phyloP scores from a whole-genome alignment of 2,113 vertebrate species.

The Verasper variegatus region DNA sequence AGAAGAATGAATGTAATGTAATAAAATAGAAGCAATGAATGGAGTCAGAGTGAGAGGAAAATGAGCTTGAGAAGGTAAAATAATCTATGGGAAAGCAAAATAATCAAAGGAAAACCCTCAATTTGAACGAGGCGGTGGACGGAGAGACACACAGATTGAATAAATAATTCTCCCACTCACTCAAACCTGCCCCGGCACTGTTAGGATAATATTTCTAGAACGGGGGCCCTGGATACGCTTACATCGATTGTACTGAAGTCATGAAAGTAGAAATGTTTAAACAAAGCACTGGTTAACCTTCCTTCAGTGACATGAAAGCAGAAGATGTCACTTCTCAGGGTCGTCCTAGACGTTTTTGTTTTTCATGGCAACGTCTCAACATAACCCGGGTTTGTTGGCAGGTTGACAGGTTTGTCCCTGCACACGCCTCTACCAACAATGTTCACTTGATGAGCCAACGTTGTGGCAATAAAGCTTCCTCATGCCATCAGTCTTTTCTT shows the following conservation, averaged over 20 bases:
- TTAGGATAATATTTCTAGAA: too few relatives aligned
- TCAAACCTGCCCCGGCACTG: too few relatives aligned
- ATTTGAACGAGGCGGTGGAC: not conserved
- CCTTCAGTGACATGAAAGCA: too few relatives aligned
- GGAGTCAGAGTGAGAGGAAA: not conserved
- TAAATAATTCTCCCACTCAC: too few relatives aligned
- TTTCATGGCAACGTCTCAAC: conserved; percentile 31
- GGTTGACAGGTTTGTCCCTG: too few relatives aligned
- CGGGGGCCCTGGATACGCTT: too few relatives aligned
- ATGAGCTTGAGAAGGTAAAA: not conserved
- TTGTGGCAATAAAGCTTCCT: conserved; percentile 41
- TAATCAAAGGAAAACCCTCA: not conserved
- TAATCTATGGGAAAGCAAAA: not conserved
- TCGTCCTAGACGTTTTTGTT: conserved; percentile 32
- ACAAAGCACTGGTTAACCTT: too few relatives aligned
- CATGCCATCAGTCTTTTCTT: conserved; percentile 40
- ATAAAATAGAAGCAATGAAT: not conserved
- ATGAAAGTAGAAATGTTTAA: too few relatives aligned
- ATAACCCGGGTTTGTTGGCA: too few relatives aligned
- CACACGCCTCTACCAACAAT: conserved; percentile 35
- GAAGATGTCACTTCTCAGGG: not conserved
- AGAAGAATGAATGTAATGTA: not conserved
- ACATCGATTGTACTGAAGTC: too few relatives aligned
- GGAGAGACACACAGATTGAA: too few relatives aligned
- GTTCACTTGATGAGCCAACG: conserved; percentile 53